Percentiles rank a stretch among this genome's conserved stretches.
These are phyloP conservation scores for Leptinotarsa rubiginosa DNA, from an alignment of 2,888 invertebrate genomes.

Conservation along the genomic window DNA sequence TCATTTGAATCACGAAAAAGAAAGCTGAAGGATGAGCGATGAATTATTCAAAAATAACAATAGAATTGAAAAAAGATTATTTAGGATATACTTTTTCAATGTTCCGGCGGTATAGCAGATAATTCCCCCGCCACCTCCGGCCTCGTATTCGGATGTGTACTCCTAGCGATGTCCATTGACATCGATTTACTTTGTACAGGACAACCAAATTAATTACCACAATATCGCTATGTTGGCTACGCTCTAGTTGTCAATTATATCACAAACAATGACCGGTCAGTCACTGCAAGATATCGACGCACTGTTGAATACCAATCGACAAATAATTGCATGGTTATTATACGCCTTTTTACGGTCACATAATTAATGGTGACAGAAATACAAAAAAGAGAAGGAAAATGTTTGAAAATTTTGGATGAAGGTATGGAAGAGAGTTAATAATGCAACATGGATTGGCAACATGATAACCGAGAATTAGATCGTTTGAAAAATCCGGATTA, in stretches of 20 bases:
- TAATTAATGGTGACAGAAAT: neutral
- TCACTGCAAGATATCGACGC: slow-evolving; percentile 25
- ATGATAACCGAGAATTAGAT: too few relatives aligned
- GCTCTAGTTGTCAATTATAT: slow-evolving; percentile 44
- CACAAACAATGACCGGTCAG: slow-evolving; percentile 38
- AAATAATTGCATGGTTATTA: slow-evolving; percentile 1
- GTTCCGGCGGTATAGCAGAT: neutral
- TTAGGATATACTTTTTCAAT: too few relatives aligned
- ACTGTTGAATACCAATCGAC: slow-evolving; percentile 26
- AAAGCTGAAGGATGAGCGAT: too few relatives aligned
- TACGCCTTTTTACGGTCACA: neutral
- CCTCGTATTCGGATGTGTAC: slow-evolving; percentile 27
- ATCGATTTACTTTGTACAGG: slow-evolving; percentile 54
- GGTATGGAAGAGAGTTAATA: too few relatives aligned
- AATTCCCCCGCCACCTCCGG: neutral
- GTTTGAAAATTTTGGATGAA: too few relatives aligned
- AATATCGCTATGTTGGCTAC: slow-evolving; percentile 47
- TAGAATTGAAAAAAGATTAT: too few relatives aligned
- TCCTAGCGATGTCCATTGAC: slow-evolving; percentile 44
- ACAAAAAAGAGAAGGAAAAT: too few relatives aligned
- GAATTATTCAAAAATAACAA: too few relatives aligned
- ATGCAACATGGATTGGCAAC: too few relatives aligned
- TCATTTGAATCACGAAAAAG: too few relatives aligned
- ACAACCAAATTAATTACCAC: slow-evolving; percentile 54
- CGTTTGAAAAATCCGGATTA: too few relatives aligned